Conservation (phyloP, 2,113 vertebrate genomes). For the Bagarius yarrelli region DNA sequence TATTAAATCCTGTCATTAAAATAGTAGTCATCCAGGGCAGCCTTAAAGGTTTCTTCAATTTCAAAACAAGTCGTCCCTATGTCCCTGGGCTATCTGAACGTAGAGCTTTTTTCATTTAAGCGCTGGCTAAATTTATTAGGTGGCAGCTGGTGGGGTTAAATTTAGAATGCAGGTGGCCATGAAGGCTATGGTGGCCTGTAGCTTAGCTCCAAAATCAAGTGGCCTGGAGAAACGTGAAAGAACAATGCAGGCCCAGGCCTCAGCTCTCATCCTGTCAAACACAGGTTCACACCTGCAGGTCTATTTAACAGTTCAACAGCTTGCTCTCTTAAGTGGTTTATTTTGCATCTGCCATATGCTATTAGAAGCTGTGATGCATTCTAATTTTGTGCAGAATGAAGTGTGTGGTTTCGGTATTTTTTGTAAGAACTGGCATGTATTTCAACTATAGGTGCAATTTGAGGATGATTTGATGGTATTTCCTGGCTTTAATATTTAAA, state of each 20-base stretch:
- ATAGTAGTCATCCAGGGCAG: not conserved
- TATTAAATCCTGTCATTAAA: slow-evolving; percentile 39
- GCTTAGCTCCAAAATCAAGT: slow-evolving; percentile 44
- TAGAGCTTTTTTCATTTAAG: slow-evolving; percentile 43
- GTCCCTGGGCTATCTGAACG: slow-evolving; percentile 34
- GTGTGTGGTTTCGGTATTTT: not conserved
- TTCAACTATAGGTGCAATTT: slow-evolving; percentile 17
- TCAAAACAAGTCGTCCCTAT: slow-evolving; percentile 47
- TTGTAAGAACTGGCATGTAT: slow-evolving; percentile 8
- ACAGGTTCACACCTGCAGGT: slow-evolving; percentile 29
- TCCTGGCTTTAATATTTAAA: slow-evolving; percentile 27
- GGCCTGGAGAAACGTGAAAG: slow-evolving; percentile 33
- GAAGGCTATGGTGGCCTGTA: slow-evolving; percentile 45
- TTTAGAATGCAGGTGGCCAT: slow-evolving; percentile 58
- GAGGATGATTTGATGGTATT: slow-evolving; percentile 26
- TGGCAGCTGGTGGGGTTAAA: slow-evolving; percentile 55
- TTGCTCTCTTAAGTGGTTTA: not conserved
- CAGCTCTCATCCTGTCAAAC: slow-evolving; percentile 30
- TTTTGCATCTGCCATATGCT: not conserved
- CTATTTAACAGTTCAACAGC: not conserved
- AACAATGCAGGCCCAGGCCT: slow-evolving; percentile 36
- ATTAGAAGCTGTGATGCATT: not conserved
- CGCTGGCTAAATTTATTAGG: slow-evolving; percentile 54
- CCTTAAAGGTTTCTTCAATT: slow-evolving; percentile 38
- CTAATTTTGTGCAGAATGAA: not conserved